These are phyloP conservation scores for Triplophysa tibetana DNA, from an alignment of 2,113 vertebrate species.

Conservation along the genomic window DNA sequence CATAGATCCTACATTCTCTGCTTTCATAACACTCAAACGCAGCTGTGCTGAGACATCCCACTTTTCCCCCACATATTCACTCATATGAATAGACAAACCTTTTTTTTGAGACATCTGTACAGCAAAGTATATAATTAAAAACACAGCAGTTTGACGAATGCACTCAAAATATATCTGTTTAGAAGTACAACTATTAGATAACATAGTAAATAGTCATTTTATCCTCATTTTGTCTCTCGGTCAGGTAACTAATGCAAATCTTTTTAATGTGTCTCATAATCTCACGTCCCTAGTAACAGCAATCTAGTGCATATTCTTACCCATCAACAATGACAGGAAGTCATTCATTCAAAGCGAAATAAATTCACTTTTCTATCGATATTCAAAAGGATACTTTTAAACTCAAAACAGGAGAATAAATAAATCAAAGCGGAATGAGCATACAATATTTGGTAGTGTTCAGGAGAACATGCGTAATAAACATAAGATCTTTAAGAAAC, in stretches of 20 bases:
- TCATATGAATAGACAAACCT: constrained; percentile 37
- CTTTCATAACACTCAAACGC: constrained; percentile 9
- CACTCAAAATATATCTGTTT: not conserved
- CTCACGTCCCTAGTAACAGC: not conserved
- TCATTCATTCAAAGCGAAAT: constrained; percentile 26
- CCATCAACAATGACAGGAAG: constrained; percentile 28
- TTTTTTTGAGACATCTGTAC: constrained; percentile 4
- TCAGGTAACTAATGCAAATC: not conserved
- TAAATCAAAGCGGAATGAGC: not conserved
- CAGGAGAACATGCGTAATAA: not conserved
- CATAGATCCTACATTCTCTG: constrained; percentile 30
- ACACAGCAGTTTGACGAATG: not conserved
- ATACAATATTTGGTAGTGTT: not conserved
- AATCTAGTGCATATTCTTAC: constrained; percentile 39
- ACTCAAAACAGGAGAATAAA: constrained; percentile 8
- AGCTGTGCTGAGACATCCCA: not conserved
- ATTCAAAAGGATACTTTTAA: constrained; percentile 1
- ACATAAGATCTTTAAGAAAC: too few relatives aligned
- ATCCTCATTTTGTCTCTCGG: not conserved
- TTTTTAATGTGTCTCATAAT: not conserved
- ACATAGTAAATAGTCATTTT: not conserved
- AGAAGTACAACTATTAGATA: not conserved
- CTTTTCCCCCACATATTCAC: not conserved
- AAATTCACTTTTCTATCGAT: constrained; percentile 6
- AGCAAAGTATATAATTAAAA: constrained; percentile 16